A percentile compares a stretch with the other conserved stretches of the same genome.
Evolutionary conservation across 2,113 vertebrate genomes (phyloP).

Genomic region (Chaetorhynchus papuensis): DNA sequence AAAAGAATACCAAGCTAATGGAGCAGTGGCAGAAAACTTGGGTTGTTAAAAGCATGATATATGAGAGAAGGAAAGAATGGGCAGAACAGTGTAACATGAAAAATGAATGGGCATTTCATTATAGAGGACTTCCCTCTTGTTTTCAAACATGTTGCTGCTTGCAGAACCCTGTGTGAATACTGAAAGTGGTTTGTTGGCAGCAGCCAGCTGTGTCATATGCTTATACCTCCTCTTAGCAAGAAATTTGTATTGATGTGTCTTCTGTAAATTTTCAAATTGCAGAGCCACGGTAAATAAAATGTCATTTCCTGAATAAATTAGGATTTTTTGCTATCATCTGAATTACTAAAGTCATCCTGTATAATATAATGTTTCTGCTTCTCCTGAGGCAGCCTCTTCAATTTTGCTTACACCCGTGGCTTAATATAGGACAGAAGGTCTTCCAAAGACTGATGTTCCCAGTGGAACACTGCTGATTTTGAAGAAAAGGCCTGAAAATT

Average conservation of each 20-base stretch:
- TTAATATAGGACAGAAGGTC: slow-evolving; percentile 44
- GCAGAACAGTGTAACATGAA: slow-evolving; percentile 25
- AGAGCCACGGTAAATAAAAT: slow-evolving; percentile 72
- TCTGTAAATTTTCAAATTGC: slow-evolving; percentile 67
- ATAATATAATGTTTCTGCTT: slow-evolving; percentile 30
- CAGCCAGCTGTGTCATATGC: slow-evolving; percentile 48
- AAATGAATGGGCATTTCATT: slow-evolving; percentile 55
- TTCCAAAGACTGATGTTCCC: not conserved
- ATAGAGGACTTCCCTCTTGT: slow-evolving; percentile 1
- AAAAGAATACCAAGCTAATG: slow-evolving; percentile 49
- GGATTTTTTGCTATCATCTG: slow-evolving; percentile 58
- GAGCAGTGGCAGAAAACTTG: slow-evolving; percentile 35
- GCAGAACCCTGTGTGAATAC: not conserved
- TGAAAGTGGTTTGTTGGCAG: slow-evolving; percentile 35
- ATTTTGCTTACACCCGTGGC: slow-evolving; percentile 62
- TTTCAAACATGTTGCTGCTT: not conserved
- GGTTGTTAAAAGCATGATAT: slow-evolving; percentile 54
- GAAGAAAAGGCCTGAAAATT: slow-evolving; percentile 8
- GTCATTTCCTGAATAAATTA: slow-evolving; percentile 77
- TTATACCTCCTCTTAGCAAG: slow-evolving; percentile 40
- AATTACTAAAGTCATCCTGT: slow-evolving; percentile 56
- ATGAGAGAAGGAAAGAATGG: slow-evolving; percentile 21
- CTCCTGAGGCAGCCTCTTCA: slow-evolving; percentile 49
- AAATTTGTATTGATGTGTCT: slow-evolving; percentile 53
- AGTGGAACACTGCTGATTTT: slow-evolving; percentile 9